These are phyloP conservation scores for Coracias cyanogaster DNA, from an alignment of 2,797 vertebrate species.

Conservation along the genomic window DNA sequence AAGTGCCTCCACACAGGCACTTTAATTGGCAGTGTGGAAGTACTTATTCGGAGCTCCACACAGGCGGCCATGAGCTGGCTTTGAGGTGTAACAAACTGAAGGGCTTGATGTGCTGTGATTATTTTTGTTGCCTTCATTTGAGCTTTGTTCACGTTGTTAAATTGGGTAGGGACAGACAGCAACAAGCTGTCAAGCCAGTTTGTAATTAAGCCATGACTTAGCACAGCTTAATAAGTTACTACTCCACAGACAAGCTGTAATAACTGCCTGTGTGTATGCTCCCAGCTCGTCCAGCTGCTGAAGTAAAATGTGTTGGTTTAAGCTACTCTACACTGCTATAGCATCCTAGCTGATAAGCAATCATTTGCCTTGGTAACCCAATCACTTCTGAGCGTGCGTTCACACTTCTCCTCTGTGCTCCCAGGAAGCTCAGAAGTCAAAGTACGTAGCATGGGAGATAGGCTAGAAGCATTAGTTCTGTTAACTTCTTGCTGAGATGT, in stretches of 20 bases:
- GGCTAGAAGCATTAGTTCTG: neutral
- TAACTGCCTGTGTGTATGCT: conserved; percentile 11
- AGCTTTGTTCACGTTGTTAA: conserved; percentile 35
- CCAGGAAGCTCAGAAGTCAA: neutral
- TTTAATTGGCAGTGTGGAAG: conserved; percentile 16
- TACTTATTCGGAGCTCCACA: neutral
- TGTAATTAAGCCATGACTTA: conserved; percentile 64
- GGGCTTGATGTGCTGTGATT: neutral
- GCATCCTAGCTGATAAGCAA: neutral
- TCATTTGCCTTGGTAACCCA: neutral
- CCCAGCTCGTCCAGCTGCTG: neutral
- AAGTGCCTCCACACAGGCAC: neutral
- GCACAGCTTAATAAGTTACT: conserved; percentile 53
- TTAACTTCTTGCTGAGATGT: neutral
- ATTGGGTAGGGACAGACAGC: conserved; percentile 36
- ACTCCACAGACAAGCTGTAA: neutral
- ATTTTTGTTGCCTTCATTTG: conserved; percentile 34
- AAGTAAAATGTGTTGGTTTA: neutral
- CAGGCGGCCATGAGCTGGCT: conserved; percentile 28
- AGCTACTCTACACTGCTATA: neutral
- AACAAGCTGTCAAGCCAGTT: conserved; percentile 67
- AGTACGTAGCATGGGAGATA: neutral
- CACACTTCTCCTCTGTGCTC: neutral
- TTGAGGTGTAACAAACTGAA: neutral
- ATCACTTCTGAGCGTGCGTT: neutral